Percentiles rank a stretch among this genome's conserved stretches.
phyloP scores from a whole-genome alignment of 2,113 vertebrate species.

The Theristicus caerulescens region DNA sequence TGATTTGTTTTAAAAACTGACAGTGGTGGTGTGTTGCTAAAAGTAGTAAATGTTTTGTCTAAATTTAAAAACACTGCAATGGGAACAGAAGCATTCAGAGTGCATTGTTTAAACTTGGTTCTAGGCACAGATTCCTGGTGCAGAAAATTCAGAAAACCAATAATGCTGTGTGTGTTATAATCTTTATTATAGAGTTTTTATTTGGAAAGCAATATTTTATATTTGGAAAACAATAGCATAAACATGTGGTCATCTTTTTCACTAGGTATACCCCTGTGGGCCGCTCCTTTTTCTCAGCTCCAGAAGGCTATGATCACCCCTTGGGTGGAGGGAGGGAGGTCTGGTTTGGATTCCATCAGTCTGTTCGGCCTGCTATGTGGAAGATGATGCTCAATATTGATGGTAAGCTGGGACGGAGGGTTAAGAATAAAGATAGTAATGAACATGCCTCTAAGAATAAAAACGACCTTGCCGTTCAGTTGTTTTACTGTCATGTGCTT shows the following conservation, averaged over 20 bases:
- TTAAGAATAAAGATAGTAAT: not conserved
- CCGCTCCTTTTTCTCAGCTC: constrained; percentile 98
- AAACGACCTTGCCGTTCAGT: not conserved
- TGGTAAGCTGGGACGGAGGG: constrained; percentile 75
- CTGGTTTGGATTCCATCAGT: constrained; percentile 99
- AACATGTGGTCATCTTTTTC: not conserved
- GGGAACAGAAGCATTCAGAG: not conserved
- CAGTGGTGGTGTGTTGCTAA: not conserved
- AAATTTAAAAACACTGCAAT: not conserved
- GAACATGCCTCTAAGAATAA: not conserved
- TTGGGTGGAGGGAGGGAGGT: constrained; percentile 96
- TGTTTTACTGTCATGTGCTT: not conserved
- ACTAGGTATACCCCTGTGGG: constrained; percentile 96
- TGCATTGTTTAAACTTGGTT: not conserved
- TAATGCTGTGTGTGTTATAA: not conserved
- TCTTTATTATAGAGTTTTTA: not conserved
- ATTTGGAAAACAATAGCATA: not conserved
- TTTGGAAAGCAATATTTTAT: not conserved
- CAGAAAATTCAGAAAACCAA: not conserved
- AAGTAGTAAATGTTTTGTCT: not conserved
- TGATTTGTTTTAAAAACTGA: not conserved
- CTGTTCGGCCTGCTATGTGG: constrained; percentile 99
- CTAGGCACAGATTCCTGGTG: not conserved
- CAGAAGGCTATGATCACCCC: constrained; percentile 97
- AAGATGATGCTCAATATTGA: constrained; percentile 99